phyloP scores from a whole-genome alignment of 2,888 invertebrate species.

The Melanophora roralis region DNA sequence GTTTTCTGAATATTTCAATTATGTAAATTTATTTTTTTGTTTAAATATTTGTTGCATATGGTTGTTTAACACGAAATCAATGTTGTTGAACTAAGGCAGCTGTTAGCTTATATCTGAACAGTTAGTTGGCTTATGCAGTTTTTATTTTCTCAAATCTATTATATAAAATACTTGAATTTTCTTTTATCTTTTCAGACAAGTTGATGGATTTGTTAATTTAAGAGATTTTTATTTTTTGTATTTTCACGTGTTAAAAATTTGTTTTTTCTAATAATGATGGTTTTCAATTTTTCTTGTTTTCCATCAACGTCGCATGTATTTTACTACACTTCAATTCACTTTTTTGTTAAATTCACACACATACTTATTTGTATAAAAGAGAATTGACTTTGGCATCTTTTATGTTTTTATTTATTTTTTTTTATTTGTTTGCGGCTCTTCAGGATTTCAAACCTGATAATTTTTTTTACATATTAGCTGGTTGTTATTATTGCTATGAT shows the following conservation, averaged over 20 bases:
- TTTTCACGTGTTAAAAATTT: slow-evolving; percentile 1
- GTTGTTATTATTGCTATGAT: not conserved
- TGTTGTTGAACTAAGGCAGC: slow-evolving; percentile 64
- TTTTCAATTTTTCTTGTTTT: slow-evolving; percentile 14
- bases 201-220: slow-evolving; percentile 58
- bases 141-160: slow-evolving; percentile 9
- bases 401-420: slow-evolving; percentile 26
- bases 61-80: slow-evolving; percentile 57
- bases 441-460: slow-evolving; percentile 19
- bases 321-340: slow-evolving; percentile 13
- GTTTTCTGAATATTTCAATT: slow-evolving; percentile 34
- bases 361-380: not conserved
- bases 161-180: slow-evolving; percentile 37
- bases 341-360: not conserved
- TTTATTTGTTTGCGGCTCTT: slow-evolving; percentile 4
- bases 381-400: slow-evolving; percentile 25
- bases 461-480: slow-evolving; percentile 39
- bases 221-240: slow-evolving; percentile 26
- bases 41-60: slow-evolving; percentile 51
- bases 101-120: slow-evolving; percentile 33
- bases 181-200: slow-evolving; percentile 49
- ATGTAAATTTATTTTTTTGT: slow-evolving; percentile 57
- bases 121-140: slow-evolving; percentile 30
- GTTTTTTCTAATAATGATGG: slow-evolving; percentile 27
- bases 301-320: slow-evolving; percentile 1